Evolutionary conservation across 1,140 invertebrate genomes (phyloP), one percentile per base, ranked within the genome.

Genomic region (Philotrypesis tridentata): DNA sequence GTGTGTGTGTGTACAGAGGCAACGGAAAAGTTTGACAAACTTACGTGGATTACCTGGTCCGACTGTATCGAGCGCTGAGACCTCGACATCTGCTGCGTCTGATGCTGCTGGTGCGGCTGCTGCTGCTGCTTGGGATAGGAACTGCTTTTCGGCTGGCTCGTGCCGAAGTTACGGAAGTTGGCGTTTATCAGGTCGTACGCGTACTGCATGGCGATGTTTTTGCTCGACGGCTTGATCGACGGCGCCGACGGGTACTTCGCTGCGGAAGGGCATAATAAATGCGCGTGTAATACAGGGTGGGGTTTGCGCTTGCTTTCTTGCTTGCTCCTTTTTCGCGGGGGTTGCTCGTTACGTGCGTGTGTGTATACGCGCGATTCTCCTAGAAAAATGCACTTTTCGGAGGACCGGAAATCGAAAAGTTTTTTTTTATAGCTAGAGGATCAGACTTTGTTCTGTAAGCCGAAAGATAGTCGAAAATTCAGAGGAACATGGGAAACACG

Each of bases 31-130:
- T 8, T 7, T 40, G 25, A 31, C n/a, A n/a, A 72, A 72, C 25
- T 23, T 61, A 61, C 12, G 8, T n/a, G 27, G 17, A 14, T 82
- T 82, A 82, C 67, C 67, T 77, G n/a, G 8, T 82, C 43, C 21
- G 55, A 63, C 11, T 90, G 90, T 79, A 91, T 86, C 0, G 90
- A 87, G n/a, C 89, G 86, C 40, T 91, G 89, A 21, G 88, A 87
- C 74, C 89, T 91, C 0, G 88, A 86, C 33, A 87, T n/a, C 11
- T 83, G 80, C 23, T 80, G 68, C 3, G 82, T n/a, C 11, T 83
- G 80, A 21, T 80, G 68, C 3, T 82, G 85, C 8, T 70, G 77
- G 2, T 61, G 72, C n/a, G 73, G 84, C 17, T 85, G 82, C 40
- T 85, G 86, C 8, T 89, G 88, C 33, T 89, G 86, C 67, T 83